phyloP scores from a whole-genome alignment of 2,113 vertebrate species.

The Tor tambroides region DNA sequence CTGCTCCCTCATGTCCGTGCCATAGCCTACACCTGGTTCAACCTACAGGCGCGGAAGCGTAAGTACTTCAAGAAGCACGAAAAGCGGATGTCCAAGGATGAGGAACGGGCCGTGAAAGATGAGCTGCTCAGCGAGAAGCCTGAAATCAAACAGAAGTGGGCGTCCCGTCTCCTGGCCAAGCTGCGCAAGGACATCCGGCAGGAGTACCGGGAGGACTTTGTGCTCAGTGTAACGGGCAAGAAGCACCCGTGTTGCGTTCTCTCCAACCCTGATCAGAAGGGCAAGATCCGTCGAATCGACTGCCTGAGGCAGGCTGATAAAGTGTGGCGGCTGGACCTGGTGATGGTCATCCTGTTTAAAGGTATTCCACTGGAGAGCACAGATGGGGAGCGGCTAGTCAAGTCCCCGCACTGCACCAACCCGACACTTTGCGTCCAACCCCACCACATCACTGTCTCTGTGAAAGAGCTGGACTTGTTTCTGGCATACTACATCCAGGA shows the following conservation, averaged over 20 bases:
- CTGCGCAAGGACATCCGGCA: slow-evolving; percentile 99
- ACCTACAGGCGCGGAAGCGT: slow-evolving; percentile 99
- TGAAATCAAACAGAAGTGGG: slow-evolving; percentile 99
- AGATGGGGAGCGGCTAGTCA: slow-evolving; percentile 98
- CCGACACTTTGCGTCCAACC: slow-evolving; percentile 99
- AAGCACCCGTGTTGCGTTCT: slow-evolving; percentile 98
- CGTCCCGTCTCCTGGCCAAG: slow-evolving; percentile 98
- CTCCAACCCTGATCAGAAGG: slow-evolving; percentile 99
- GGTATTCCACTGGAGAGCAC: slow-evolving; percentile 99
- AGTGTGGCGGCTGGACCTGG: slow-evolving; percentile 99
- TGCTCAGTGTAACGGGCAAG: slow-evolving; percentile 98
- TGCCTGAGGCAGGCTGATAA: slow-evolving; percentile 99
- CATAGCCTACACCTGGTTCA: slow-evolving; percentile 99
- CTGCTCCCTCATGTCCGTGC: slow-evolving; percentile 98
- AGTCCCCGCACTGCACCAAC: slow-evolving; percentile 98
- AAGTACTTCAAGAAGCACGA: slow-evolving; percentile 99
- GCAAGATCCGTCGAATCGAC: slow-evolving; percentile 99
- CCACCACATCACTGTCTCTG: slow-evolving; percentile 99
- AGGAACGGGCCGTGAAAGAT: slow-evolving; percentile 98
- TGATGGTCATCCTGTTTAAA: slow-evolving; percentile 99
- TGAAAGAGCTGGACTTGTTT: slow-evolving; percentile 99
- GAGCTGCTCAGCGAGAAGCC: slow-evolving; percentile 97
- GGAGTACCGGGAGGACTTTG: slow-evolving; percentile 99
- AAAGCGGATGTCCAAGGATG: slow-evolving; percentile 99
- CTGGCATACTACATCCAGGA: slow-evolving; percentile 99